Evolutionary conservation across 2,888 invertebrate species (phyloP), one percentile per base, ranked within the genome.

Genomic region (Agonopterix heracliana): DNA sequence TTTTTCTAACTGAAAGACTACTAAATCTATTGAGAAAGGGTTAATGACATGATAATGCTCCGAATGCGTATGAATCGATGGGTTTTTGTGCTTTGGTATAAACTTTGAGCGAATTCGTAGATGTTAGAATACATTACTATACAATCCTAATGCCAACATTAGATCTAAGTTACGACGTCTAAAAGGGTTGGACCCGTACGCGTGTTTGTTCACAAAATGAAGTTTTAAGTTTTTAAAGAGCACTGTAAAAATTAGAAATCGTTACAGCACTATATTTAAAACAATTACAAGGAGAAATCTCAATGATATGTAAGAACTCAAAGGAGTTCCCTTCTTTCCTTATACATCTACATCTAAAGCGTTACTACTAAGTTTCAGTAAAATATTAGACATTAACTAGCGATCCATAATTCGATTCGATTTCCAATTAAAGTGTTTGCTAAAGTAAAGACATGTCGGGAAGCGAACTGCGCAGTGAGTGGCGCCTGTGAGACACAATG

Each of bases 71-170:
- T 78, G 84, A 81, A 81, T 87, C 88, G 88, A 85, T 88, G 88
- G 88, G 88, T 75, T 83, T 78, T 84, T 85, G 88, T 85, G 86
- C 88, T 88, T 88, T 88, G 87, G 87, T 88, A 88, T 88, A 85
- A 85, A 84, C 74, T 77, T 87, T 88, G 88, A 88, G 87, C 87
- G 86, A 87, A 83, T 85, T 78, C 74, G 78, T 78, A 77, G 72
- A 78, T 76, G 78, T 78, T 77, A 81, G 64, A 41, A 69, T 52
- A 52, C 44, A 49, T 77, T 83, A 84, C 66, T 79, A 81, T 84
- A 83, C 75, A 81, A 81, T 74, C 73, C 82, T 86, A 86, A 82
- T 83, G 81, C 79, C 74, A 84, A 78, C 73, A 75, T 83, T 84
- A 85, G 79, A 82, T 80, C 86, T 85, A 83, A 77, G 71, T 81